Evolutionary conservation across 1,140 invertebrate genomes (phyloP), one percentile per base, ranked within the genome.

Genomic region (Diorhabda carinulata): DNA sequence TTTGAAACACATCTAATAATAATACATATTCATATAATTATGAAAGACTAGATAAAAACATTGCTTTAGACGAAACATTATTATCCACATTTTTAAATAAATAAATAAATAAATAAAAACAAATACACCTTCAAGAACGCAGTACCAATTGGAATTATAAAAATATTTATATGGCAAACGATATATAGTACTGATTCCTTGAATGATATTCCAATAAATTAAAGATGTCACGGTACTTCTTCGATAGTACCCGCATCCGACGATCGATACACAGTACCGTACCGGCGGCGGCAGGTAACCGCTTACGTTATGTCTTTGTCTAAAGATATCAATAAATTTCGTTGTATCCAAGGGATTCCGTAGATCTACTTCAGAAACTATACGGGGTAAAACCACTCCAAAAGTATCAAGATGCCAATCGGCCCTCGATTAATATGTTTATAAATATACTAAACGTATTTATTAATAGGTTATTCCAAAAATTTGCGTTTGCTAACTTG

Each of bases 131-230:
- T 52, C 47, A 52, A 52, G 4, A 52, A 52, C 47, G 47, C 47
- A 52, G 47, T 52, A 52, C 47, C 47, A 52, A 52, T 52, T 52
- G 47, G n/a, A 52, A 52, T 52, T 52, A 52, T 52, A 52, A 52
- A 52, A 52, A 52, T 52, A 52, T 52, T 52, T 52, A 52, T 52
- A 52, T 52, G 47, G 47, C 47, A 52, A 52, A 52, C 47, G 47
- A 52, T 52, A 52, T 52, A 52, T 52, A 52, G 47, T 52, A 52
- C 47, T 52, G 47, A 52, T 52, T 52, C 47, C 47, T 52, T 52
- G 47, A 52, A 52, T 52, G 47, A 52, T 52, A 52, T 52, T 52
- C 47, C 47, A 52, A 52, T 52, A 52, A 52, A 52, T 52, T 52
- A 52, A n/a, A 52, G 47, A 52, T n/a, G 47, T 52, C 47, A 52